phyloP scores from a whole-genome alignment of 2,113 vertebrate genomes.

The Lonchura striata region DNA sequence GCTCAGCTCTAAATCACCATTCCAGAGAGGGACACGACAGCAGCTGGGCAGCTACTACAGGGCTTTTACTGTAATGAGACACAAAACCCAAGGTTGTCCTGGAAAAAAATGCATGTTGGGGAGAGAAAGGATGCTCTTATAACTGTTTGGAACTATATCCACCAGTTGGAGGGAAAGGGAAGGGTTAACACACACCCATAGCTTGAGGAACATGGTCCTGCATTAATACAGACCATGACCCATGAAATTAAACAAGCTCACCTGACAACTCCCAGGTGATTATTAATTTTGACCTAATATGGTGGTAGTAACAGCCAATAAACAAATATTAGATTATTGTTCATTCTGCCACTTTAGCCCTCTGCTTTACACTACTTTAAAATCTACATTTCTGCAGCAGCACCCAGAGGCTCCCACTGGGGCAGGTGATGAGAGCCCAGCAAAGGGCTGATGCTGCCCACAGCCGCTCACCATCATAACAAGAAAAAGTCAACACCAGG shows the following conservation, averaged over 20 bases:
- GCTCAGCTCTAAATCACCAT: conserved; percentile 18
- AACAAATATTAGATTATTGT: not conserved
- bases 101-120: not conserved
- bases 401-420: not conserved
- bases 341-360: not conserved
- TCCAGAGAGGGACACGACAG: not conserved
- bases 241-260: not conserved
- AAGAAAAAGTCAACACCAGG: not conserved
- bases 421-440: not conserved
- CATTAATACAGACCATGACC: not conserved
- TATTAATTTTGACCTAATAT: not conserved
- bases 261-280: not conserved
- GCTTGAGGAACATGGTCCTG: not conserved
- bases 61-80: not conserved
- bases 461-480: not conserved
- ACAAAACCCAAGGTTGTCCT: not conserved
- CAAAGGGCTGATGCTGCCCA: not conserved
- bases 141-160: not conserved
- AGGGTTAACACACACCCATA: not conserved
- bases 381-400: not conserved
- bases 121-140: not conserved
- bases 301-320: not conserved
- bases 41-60: conserved; percentile 12
- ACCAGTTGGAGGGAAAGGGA: not conserved
- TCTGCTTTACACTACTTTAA: not conserved